A percentile compares a stretch with the other conserved stretches of the same genome.
phyloP scores from a whole-genome alignment of 2,113 vertebrate genomes.

The Psammodynastes pulverulentus region DNA sequence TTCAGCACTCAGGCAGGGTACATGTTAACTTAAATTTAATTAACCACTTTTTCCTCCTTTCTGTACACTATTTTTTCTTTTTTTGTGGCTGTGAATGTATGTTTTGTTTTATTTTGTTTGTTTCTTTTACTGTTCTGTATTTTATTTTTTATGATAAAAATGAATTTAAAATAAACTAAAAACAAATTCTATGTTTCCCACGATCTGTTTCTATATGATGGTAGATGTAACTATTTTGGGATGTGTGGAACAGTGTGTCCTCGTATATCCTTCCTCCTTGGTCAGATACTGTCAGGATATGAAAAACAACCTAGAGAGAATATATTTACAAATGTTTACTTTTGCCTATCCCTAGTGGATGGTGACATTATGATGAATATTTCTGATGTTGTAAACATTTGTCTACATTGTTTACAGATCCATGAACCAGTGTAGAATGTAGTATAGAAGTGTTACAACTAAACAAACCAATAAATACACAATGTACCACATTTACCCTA shows the following conservation, averaged over 20 bases:
- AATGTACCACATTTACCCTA: not conserved
- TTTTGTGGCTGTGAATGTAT: too few species aligned
- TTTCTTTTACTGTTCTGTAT: too few species aligned
- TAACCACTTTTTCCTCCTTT: too few species aligned
- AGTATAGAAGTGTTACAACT: not conserved
- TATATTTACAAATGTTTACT: not conserved
- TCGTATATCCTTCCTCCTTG: not conserved
- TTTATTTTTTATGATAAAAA: too few species aligned
- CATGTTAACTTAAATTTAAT: too few species aligned
- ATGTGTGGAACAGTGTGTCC: not conserved
- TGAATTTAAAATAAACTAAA: too few species aligned
- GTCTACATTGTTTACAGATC: not conserved
- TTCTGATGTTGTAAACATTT: not conserved
- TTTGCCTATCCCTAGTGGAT: not conserved
- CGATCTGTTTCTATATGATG: not conserved
- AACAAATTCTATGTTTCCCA: not conserved
- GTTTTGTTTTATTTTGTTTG: too few species aligned
- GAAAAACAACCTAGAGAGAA: not conserved
- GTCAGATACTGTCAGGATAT: not conserved
- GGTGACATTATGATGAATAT: not conserved
- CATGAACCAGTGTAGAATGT: not conserved
- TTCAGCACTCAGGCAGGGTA: too few species aligned
- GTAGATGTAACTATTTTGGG: not conserved
- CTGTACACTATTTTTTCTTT: too few species aligned
- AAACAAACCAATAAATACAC: not conserved